These are phyloP conservation scores for Carterocephalus palaemon DNA, from an alignment of 2,888 invertebrate species.

Conservation along the genomic window DNA sequence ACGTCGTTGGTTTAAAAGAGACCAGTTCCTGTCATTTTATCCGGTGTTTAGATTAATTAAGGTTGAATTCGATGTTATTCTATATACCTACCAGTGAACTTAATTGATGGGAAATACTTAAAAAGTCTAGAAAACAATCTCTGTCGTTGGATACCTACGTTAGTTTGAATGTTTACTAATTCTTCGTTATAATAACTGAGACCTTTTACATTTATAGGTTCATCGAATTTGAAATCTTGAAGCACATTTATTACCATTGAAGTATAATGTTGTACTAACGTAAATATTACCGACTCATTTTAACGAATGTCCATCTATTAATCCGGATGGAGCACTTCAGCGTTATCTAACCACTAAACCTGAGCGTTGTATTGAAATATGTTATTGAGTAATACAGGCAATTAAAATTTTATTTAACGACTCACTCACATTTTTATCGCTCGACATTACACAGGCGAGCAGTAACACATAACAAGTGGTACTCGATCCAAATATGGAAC, in stretches of 20 bases:
- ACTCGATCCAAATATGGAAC: conserved; percentile 45
- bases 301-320: conserved; percentile 12
- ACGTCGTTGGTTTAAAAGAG: conserved; percentile 51
- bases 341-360: conserved; percentile 23
- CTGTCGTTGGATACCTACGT: conserved; percentile 29
- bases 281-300: no score
- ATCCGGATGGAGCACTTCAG: conserved; percentile 9
- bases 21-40: conserved; percentile 55
- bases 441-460: conserved; percentile 55
- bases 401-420: conserved; percentile 45
- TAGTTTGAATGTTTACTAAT: conserved; percentile 14
- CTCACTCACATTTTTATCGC: conserved; percentile 56
- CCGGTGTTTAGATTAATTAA: conserved; percentile 63
- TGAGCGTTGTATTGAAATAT: conserved; percentile 19
- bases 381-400: conserved; percentile 31
- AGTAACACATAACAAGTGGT: conserved; percentile 50
- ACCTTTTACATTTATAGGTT: no score
- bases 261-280: conserved; percentile 3
- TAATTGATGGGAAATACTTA: conserved; percentile 65
- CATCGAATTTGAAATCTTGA: conserved; percentile 1
- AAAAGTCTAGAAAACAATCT: conserved; percentile 49
- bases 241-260: background rate
- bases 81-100: conserved; percentile 52
- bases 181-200: no score
- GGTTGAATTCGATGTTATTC: conserved; percentile 53